Base-by-base conservation (phyloP, 1,140 invertebrate species). In the Gonatopus flavifemur region DNA sequence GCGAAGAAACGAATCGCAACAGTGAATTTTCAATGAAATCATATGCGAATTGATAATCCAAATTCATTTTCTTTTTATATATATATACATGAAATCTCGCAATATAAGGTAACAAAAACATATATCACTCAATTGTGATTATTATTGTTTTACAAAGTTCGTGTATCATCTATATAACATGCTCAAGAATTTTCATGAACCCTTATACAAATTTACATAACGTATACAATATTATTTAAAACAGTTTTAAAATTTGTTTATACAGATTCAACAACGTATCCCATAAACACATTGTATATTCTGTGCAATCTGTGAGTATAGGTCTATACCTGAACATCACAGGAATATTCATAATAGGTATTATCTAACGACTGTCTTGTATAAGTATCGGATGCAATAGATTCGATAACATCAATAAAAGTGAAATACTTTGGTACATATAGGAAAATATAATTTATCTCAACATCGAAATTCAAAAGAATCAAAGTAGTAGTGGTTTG, bases 251-350 rank as follows among this genome's bases (percentile, higher is more conserved):
- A 41, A 25, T 28, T 41, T 41, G 18, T 12, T 25, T 30, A 41
- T 41, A 41, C 30, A 41, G 21, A n/a, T n/a, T n/a, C n/a, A n/a
- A 10, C 33, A 36, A 36, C 33, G 9, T 19, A 36, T 36, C 15
- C 35, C 25, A 12, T 41, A 41, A 41, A 41, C 15, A 41, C 25
- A 41, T n/a, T 41, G n/a, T n/a, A n/a, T n/a, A 41, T 30, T 28
- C 20, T 22, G 21, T n/a, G 20, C 18, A 16, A n/a, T 39, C 20
- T 38, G 32, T 33, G 32, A 33, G n/a, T 33, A 30, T 30, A 30
- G 31, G n/a, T 15, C 31, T 15, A 32, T 32, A 32, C 12, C 15
- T 32, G 7, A 32, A 13, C 10, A 10, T 32, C 15, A 13, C 15
- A 32, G n/a, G n/a, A 32, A 13, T 15, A 32, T 13, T 13, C 16